These are phyloP conservation scores for Acleris literana DNA, from an alignment of 2,888 invertebrate genomes.

Conservation along the genomic window DNA sequence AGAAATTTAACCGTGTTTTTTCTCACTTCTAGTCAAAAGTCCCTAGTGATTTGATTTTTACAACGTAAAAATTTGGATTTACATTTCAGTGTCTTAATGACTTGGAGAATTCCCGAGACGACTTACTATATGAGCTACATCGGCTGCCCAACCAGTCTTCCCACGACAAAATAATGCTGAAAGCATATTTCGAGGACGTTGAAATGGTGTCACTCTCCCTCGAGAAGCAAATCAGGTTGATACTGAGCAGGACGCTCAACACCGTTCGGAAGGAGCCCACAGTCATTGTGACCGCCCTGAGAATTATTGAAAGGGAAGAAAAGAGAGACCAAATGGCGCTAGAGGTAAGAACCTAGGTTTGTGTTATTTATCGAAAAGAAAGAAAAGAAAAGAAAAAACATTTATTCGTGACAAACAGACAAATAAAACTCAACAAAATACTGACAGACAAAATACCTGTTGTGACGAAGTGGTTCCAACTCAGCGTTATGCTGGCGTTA, in stretches of 20 bases:
- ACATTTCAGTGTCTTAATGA: conserved; percentile 91
- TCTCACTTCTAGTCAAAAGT: no score
- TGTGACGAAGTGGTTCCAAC: no score
- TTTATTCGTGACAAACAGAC: no score
- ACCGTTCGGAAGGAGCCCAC: conserved; percentile 97
- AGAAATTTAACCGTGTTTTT: no score
- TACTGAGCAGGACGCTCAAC: conserved; percentile 94
- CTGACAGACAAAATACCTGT: no score
- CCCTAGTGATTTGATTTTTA: background rate
- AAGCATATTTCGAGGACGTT: conserved; percentile 98
- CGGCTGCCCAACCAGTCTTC: conserved; percentile 95
- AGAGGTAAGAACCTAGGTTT: conserved; percentile 72
- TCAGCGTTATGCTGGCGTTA: no score
- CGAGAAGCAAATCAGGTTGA: conserved; percentile 95
- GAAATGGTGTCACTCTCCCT: conserved; percentile 93
- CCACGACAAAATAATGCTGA: conserved; percentile 95
- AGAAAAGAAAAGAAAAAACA: no score
- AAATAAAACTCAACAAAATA: no score
- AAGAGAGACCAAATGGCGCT: conserved; percentile 95
- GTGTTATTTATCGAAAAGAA: no score
- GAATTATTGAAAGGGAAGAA: conserved; percentile 98
- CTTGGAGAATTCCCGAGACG: conserved; percentile 98
- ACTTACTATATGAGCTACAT: conserved; percentile 96
- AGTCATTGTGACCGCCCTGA: conserved; percentile 96
- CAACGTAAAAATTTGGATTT: background rate